Evolutionary conservation across 2,113 vertebrate species (phyloP).

Genomic region (Hemicordylus capensis): DNA sequence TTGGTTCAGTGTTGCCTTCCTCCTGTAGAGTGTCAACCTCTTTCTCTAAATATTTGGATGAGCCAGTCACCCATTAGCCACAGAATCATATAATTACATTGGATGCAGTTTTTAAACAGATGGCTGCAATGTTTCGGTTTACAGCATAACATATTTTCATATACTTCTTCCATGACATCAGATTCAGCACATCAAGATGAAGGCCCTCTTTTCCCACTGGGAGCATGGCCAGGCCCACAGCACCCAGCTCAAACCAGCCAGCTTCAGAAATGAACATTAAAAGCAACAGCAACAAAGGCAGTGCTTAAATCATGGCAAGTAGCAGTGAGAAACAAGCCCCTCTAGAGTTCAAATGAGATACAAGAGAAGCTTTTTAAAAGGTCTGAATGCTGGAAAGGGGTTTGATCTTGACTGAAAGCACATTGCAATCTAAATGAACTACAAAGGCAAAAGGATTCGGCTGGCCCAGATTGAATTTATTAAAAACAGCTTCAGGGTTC

Average conservation of each 20-base stretch:
- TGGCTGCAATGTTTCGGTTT: constrained; percentile 42
- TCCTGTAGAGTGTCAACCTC: constrained; percentile 31
- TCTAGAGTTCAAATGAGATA: constrained; percentile 60
- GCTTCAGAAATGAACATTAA: constrained; percentile 10
- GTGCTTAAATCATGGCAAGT: constrained; percentile 32
- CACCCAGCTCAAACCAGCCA: constrained; percentile 1
- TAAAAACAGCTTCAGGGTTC: constrained; percentile 66
- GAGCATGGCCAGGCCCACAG: constrained; percentile 18
- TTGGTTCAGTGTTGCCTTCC: constrained; percentile 32
- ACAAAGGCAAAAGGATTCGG: constrained; percentile 54
- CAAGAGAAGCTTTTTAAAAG: constrained; percentile 66
- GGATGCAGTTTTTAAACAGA: constrained; percentile 49
- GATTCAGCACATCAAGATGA: constrained; percentile 16
- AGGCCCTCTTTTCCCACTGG: not conserved
- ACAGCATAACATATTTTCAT: not conserved
- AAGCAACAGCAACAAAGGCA: constrained; percentile 36
- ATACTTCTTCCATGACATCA: constrained; percentile 29
- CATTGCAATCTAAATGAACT: constrained; percentile 52
- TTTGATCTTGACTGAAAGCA: constrained; percentile 65
- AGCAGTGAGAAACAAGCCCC: constrained; percentile 55
- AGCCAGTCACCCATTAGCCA: constrained; percentile 11
- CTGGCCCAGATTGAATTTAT: constrained; percentile 61
- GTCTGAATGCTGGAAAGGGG: constrained; percentile 57
- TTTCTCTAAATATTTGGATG: constrained; percentile 48
- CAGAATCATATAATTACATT: constrained; percentile 9